Evolutionary conservation across 2,888 invertebrate species (phyloP).

Genomic region (Lacanobia oleracea): DNA sequence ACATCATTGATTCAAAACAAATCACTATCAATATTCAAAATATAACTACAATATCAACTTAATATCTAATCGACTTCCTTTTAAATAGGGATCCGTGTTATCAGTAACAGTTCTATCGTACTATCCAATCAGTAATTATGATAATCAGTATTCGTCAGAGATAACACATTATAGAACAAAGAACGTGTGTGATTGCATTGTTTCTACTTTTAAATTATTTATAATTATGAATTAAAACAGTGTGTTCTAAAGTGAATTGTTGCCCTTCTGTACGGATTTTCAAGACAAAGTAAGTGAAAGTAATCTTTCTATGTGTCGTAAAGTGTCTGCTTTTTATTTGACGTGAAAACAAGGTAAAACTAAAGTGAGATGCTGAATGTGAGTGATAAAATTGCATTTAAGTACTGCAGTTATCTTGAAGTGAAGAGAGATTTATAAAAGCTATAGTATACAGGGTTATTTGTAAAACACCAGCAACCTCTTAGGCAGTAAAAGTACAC

Average conservation of each 20-base stretch:
- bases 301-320: slow-evolving; percentile 4
- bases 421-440: neutral
- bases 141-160: slow-evolving; percentile 57
- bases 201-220: slow-evolving; percentile 23
- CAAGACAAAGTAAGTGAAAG: slow-evolving; percentile 44
- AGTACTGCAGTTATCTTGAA: neutral
- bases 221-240: neutral
- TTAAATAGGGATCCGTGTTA: slow-evolving; percentile 38
- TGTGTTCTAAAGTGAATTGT: slow-evolving; percentile 27
- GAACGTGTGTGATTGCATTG: slow-evolving; percentile 29
- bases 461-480: too few relatives aligned
- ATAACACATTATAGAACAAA: slow-evolving; percentile 56
- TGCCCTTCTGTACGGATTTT: slow-evolving; percentile 18
- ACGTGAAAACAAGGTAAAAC: slow-evolving; percentile 12
- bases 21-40: slow-evolving; percentile 42
- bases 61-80: slow-evolving; percentile 62
- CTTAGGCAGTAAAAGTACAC: too few relatives aligned
- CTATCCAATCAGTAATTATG: slow-evolving; percentile 56
- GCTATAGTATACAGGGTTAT: neutral
- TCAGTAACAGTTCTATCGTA: slow-evolving; percentile 39
- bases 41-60: slow-evolving; percentile 27
- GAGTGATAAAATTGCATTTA: neutral
- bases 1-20: slow-evolving; percentile 37
- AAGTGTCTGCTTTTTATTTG: slow-evolving; percentile 10
- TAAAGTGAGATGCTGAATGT: slow-evolving; percentile 2